Evolutionary conservation across 2,888 invertebrate species (phyloP).

Genomic region (Philereme transversata): DNA sequence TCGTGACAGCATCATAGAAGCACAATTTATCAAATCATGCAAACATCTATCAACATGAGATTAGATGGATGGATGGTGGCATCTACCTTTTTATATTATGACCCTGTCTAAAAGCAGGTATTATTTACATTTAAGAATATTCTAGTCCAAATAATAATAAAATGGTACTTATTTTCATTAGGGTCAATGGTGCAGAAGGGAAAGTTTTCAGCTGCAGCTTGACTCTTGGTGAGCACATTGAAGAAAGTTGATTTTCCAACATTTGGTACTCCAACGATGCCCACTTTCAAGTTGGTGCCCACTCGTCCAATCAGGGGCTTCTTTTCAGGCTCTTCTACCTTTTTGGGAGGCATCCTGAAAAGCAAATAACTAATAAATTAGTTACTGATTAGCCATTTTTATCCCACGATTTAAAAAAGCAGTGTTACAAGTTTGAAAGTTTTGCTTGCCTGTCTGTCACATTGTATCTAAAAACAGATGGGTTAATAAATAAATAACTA

Average conservation of each 20-base stretch:
- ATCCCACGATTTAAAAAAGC: no score
- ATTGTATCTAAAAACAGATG: neutral
- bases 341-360: slow-evolving; percentile 91
- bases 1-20: no score
- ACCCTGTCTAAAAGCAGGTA: no score
- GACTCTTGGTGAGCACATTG: slow-evolving; percentile 98
- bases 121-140: no score
- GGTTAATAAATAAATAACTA: no score
- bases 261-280: slow-evolving; percentile 98
- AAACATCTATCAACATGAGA: no score
- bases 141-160: slow-evolving; percentile 28
- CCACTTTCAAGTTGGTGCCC: slow-evolving; percentile 97
- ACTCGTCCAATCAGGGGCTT: slow-evolving; percentile 97
- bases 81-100: no score
- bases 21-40: no score
- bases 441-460: no score
- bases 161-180: slow-evolving; percentile 98
- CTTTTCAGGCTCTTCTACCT: slow-evolving; percentile 94
- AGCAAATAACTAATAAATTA: slow-evolving; percentile 1
- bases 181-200: slow-evolving; percentile 99
- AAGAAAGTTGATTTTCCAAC: slow-evolving; percentile 99
- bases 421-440: no score
- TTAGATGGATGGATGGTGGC: no score
- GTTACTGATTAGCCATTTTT: no score
- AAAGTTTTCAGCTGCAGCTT: slow-evolving; percentile 99